These are phyloP conservation scores for Andrena flavipes DNA, from an alignment of 2,888 invertebrate species.

Conservation along the genomic window DNA sequence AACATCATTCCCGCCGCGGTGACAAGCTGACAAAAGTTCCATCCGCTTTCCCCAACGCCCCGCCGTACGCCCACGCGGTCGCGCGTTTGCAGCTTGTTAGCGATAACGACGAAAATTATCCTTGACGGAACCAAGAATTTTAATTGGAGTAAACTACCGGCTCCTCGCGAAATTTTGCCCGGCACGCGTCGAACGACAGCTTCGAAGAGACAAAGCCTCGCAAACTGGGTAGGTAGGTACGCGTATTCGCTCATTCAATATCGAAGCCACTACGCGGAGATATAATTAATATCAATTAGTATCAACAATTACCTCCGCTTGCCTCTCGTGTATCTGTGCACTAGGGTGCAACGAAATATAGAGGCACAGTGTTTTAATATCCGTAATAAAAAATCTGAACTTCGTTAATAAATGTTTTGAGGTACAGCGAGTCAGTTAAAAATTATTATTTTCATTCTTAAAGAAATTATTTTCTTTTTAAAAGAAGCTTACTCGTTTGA, in stretches of 20 bases:
- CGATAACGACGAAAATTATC: slow-evolving; percentile 44
- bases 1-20: not conserved
- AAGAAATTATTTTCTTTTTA: too few relatives aligned
- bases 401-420: too few relatives aligned
- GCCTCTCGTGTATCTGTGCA: not conserved
- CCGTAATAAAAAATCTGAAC: too few relatives aligned
- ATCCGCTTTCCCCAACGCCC: slow-evolving; percentile 7
- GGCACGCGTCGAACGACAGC: not conserved
- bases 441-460: too few relatives aligned
- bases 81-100: slow-evolving; percentile 47
- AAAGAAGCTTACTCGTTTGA: too few relatives aligned
- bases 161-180: slow-evolving; percentile 23
- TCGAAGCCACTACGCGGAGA: too few relatives aligned
- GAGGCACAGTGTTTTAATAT: too few relatives aligned
- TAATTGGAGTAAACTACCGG: slow-evolving; percentile 32
- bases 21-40: slow-evolving; percentile 25
- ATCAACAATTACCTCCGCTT: not conserved
- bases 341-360: not conserved
- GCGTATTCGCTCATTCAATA: not conserved
- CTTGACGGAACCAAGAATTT: slow-evolving; percentile 45
- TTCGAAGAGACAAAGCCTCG: slow-evolving; percentile 7
- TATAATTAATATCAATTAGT: slow-evolving; percentile 11
- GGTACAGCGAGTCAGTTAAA: too few relatives aligned
- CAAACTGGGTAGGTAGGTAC: not conserved
- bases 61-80: slow-evolving; percentile 29